These are phyloP conservation scores for Tetrapedia diversipes DNA, from an alignment of 2,888 invertebrate species.

Conservation along the genomic window DNA sequence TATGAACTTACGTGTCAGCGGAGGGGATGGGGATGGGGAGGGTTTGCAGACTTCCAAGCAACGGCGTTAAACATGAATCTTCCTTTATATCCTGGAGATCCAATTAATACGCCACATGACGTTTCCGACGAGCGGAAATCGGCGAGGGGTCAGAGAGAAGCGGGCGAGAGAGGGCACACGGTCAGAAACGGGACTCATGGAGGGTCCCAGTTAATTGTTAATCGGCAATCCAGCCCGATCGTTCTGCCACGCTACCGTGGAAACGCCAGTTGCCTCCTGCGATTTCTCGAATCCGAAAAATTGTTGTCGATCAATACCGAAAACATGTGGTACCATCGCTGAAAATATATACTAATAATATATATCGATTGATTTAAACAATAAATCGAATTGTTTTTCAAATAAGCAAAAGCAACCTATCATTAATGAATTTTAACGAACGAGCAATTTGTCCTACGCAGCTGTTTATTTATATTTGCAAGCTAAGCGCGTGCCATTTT, in stretches of 20 bases:
- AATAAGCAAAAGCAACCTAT: too few species aligned
- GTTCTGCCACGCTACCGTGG: conserved; percentile 40
- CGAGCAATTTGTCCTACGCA: too few species aligned
- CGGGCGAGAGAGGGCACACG: conserved; percentile 39
- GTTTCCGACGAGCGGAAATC: conserved; percentile 79
- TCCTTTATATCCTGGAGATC: conserved; percentile 76
- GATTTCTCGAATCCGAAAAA: conserved; percentile 63
- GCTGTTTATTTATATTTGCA: too few species aligned
- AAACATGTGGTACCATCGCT: too few species aligned
- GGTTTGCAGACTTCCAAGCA: conserved; percentile 63
- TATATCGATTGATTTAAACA: too few species aligned
- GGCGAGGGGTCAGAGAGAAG: conserved; percentile 56
- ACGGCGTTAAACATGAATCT: conserved; percentile 71
- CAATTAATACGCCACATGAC: conserved; percentile 81
- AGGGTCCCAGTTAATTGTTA: conserved; percentile 76
- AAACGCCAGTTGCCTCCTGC: conserved; percentile 62
- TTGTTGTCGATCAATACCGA: too few species aligned
- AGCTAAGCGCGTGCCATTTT: too few species aligned
- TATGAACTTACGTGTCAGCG: conserved; percentile 50
- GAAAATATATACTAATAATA: too few species aligned
- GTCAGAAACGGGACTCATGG: conserved; percentile 64
- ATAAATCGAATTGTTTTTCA: too few species aligned
- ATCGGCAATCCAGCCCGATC: conserved; percentile 65
- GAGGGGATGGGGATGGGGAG: too few species aligned
- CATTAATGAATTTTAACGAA: too few species aligned